Evolutionary conservation across 2,113 vertebrate genomes (phyloP), one percentile per base, ranked within the genome.

Genomic region (Sapayoa aenigma): DNA sequence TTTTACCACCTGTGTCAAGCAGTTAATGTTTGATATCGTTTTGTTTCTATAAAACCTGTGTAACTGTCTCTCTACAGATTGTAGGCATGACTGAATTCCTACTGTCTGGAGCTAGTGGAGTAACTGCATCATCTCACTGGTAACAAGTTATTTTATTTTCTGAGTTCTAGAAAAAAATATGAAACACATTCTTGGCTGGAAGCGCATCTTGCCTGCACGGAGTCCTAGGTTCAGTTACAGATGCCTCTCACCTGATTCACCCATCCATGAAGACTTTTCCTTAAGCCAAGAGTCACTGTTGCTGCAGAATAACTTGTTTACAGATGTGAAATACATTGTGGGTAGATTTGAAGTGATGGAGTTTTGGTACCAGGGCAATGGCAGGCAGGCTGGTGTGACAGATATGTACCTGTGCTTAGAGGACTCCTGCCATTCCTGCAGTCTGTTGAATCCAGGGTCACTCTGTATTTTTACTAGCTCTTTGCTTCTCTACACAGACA

Each of bases 311-410:
- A 24, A 53, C 21, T 66, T 66, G 3, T 49, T 92, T 35, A 33
- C 2, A 13, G 42, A 11, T 30, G n/a, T 13, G 60, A 41, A 82
- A 50, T 24, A 7, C 0, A 0, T 7, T 79, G 21, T 58, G 60
- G 50, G 13, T 28, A 56, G 39, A 65, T 73, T 23, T 50, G 44
- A 50, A 65, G 35, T 25, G 65, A 11, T 0, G 0, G 12, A 1
- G 2, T 77, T 11, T 49, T 17, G 25, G 18, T 44, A 12, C 11
- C 22, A 41, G 58, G n/a, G 52, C 47, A 41, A 2, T 28, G 18
- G 42, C 37, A 42, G 82, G 30, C 68, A 49, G 59, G 50, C 39
- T 59, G 37, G 49, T n/a, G 46, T 49, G 67, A 52, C 37, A 84
- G 27, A 53, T 1, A 5, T 14, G 4, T 11, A n/a, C n/a, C 22